Percentiles rank a stretch among this genome's conserved stretches.
Conservation (phyloP, 2,113 vertebrate genomes). For the Pseudopipra pipra region DNA sequence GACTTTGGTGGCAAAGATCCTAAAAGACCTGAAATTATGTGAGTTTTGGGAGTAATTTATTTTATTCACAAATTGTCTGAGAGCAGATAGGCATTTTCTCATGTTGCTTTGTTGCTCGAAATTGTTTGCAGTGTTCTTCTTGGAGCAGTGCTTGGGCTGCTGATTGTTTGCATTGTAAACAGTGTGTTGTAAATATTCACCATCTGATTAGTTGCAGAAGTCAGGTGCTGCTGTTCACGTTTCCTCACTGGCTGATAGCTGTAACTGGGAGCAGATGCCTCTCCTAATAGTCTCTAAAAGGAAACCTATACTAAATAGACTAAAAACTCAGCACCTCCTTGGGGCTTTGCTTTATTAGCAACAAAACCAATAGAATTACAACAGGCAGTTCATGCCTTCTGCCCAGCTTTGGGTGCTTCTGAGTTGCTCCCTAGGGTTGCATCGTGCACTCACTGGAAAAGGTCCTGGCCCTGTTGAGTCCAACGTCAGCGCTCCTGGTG, state of each 20-base stretch:
- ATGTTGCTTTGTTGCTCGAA: constrained; percentile 35
- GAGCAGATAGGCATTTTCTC: constrained; percentile 57
- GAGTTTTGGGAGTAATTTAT: constrained; percentile 45
- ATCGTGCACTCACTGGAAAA: fast-evolving
- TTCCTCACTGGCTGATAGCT: constrained; percentile 32
- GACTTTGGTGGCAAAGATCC: constrained; percentile 45
- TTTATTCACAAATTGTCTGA: constrained; percentile 48
- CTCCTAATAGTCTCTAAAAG: constrained; percentile 7
- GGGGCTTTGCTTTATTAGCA: constrained; percentile 28
- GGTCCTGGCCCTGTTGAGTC: not conserved
- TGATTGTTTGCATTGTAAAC: constrained; percentile 60
- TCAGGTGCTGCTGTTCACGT: constrained; percentile 14
- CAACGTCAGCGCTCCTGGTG: not conserved
- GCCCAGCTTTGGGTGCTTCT: not conserved
- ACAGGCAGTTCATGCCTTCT: not conserved
- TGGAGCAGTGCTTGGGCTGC: constrained; percentile 42
- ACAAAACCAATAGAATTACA: not conserved
- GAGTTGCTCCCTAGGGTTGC: not conserved
- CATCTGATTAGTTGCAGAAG: constrained; percentile 32
- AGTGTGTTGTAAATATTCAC: constrained; percentile 62
- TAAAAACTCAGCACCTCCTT: not conserved
- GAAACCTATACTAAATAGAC: not conserved
- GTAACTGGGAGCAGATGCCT: constrained; percentile 59
- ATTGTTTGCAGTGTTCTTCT: constrained; percentile 66
- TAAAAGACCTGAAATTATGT: constrained; percentile 44